These are phyloP conservation scores for Hipposideros armiger DNA, from an alignment of 2,113 vertebrate genomes.

Conservation along the genomic window DNA sequence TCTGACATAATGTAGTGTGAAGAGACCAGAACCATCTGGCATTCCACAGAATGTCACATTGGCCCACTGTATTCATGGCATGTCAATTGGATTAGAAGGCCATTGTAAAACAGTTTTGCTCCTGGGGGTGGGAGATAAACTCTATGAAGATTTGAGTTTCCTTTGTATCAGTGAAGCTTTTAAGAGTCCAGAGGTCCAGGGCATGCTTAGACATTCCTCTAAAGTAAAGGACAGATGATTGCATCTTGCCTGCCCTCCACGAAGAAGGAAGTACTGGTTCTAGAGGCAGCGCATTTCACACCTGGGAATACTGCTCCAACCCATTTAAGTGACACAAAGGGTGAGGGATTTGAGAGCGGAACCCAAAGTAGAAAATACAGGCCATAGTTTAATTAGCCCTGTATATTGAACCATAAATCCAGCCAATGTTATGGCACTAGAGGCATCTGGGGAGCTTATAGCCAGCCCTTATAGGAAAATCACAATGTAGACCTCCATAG, in stretches of 20 bases:
- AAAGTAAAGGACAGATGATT: neutral
- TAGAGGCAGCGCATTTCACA: neutral
- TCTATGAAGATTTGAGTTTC: neutral
- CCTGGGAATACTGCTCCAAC: neutral
- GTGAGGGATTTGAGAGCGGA: neutral
- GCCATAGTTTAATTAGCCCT: neutral
- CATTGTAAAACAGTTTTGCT: neutral
- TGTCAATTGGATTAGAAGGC: neutral
- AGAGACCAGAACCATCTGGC: neutral
- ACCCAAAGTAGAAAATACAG: neutral
- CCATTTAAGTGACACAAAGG: neutral
- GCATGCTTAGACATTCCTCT: constrained; percentile 13
- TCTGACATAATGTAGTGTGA: neutral
- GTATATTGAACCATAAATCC: neutral
- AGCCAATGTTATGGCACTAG: neutral
- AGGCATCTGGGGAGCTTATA: neutral
- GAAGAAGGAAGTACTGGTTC: constrained; percentile 8
- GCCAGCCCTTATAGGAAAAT: neutral
- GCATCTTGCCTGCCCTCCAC: neutral
- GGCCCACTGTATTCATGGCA: neutral
- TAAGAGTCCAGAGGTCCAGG: neutral
- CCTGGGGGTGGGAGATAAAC: neutral
- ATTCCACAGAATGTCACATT: neutral
- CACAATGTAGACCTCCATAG: neutral
- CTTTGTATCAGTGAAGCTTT: neutral